Evolutionary conservation across 2,888 invertebrate genomes (phyloP).

Genomic region (Nemotelus pantherinus): DNA sequence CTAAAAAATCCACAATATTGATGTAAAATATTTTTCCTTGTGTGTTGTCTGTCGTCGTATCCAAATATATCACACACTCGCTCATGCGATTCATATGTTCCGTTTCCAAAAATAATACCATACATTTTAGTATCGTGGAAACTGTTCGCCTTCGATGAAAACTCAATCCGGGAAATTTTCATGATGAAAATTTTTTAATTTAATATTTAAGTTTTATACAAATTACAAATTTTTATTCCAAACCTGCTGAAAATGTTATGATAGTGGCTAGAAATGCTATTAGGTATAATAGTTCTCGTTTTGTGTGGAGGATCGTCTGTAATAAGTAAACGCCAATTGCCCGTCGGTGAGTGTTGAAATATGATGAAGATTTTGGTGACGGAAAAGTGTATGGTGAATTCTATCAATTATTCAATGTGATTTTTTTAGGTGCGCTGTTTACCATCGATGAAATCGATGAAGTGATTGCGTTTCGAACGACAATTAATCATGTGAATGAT

Average conservation of each 20-base stretch:
- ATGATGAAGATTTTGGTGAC: not conserved
- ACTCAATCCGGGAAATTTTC: too few relatives aligned
- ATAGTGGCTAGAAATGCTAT: not conserved
- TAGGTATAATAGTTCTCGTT: not conserved
- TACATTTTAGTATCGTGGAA: conserved; percentile 8
- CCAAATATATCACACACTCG: conserved; percentile 21
- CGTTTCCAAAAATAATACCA: conserved; percentile 8
- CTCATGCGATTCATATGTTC: not conserved
- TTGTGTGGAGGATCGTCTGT: not conserved
- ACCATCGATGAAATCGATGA: conserved; percentile 67
- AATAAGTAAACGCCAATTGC: conserved; percentile 18
- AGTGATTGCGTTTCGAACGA: conserved; percentile 70
- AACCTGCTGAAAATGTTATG: not conserved
- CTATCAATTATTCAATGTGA: not conserved
- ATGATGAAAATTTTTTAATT: too few relatives aligned
- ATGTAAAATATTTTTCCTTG: not conserved
- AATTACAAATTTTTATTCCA: too few relatives aligned
- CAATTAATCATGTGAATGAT: conserved; percentile 64
- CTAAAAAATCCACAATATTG: not conserved
- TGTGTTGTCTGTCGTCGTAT: not conserved
- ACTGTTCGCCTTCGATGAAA: not conserved
- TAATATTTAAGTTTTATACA: too few relatives aligned
- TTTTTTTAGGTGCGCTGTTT: conserved; percentile 65
- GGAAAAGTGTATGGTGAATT: not conserved
- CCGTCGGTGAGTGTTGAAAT: conserved; percentile 28